These are phyloP conservation scores for Corynorhinus townsendii DNA, from an alignment of 2,113 vertebrate genomes.

Conservation along the genomic window DNA sequence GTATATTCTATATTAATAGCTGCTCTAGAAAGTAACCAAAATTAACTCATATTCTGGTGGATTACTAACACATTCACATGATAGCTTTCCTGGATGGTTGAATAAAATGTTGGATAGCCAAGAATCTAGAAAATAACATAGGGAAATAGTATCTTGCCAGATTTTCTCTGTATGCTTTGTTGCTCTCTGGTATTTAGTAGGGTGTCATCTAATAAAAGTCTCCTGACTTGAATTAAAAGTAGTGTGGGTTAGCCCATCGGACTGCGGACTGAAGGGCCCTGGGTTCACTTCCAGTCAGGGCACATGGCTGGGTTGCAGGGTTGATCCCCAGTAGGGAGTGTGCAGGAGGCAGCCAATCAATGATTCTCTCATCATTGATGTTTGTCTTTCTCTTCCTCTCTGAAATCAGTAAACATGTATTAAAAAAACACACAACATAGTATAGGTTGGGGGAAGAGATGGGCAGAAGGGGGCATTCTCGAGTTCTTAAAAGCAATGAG, in stretches of 20 bases:
- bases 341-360: no score
- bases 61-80: neutral
- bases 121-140: conserved; percentile 27
- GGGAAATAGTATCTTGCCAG: neutral
- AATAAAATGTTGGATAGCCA: neutral
- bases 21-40: neutral
- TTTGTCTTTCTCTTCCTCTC: no score
- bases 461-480: neutral
- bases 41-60: neutral
- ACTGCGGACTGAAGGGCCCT: no score
- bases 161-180: neutral
- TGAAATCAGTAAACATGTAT: no score
- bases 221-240: neutral
- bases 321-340: no score
- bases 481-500: neutral
- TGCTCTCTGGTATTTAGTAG: conserved; percentile 18
- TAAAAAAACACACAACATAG: neutral
- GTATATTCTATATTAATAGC: neutral
- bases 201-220: conserved; percentile 12
- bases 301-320: no score
- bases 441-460: neutral
- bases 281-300: no score
- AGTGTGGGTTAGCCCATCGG: neutral
- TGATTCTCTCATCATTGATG: no score
- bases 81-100: neutral